Conservation (phyloP, 2,797 vertebrate genomes). For the Chrosomus eos region DNA sequence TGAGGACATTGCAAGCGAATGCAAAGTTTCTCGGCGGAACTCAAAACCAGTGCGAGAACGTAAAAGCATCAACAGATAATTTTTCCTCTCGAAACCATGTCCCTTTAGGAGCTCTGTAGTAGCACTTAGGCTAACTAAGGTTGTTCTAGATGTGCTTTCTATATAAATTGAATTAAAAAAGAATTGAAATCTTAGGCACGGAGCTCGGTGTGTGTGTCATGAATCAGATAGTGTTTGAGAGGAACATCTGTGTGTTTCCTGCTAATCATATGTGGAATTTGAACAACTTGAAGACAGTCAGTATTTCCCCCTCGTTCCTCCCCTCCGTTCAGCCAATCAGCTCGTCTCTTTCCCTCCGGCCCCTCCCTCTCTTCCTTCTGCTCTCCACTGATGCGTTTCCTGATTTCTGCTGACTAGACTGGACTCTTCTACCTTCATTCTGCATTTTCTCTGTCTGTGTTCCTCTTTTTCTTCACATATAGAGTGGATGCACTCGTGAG, state of each 20-base stretch:
- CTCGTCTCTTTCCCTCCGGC: background rate
- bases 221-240: background rate
- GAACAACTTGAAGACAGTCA: conserved; percentile 63
- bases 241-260: conserved; percentile 21
- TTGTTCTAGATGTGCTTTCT: no score
- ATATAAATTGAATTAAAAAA: no score
- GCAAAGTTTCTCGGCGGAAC: no score
- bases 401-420: conserved; percentile 69
- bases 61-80: no score
- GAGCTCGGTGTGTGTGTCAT: background rate
- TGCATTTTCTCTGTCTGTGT: background rate
- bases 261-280: conserved; percentile 48
- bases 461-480: conserved; percentile 7
- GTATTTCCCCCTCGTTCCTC: conserved; percentile 73
- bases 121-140: no score
- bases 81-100: no score
- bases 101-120: no score
- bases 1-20: no score
- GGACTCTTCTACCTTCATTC: conserved; percentile 3
- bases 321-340: conserved; percentile 77
- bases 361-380: conserved; percentile 25
- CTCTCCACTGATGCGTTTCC: conserved; percentile 51
- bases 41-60: no score
- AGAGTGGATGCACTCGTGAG: background rate
- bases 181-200: no score